A percentile compares a stretch with the other conserved stretches of the same genome.
Evolutionary conservation across 1,140 invertebrate genomes (phyloP).

Genomic region (Stegodyphus mimosarum): DNA sequence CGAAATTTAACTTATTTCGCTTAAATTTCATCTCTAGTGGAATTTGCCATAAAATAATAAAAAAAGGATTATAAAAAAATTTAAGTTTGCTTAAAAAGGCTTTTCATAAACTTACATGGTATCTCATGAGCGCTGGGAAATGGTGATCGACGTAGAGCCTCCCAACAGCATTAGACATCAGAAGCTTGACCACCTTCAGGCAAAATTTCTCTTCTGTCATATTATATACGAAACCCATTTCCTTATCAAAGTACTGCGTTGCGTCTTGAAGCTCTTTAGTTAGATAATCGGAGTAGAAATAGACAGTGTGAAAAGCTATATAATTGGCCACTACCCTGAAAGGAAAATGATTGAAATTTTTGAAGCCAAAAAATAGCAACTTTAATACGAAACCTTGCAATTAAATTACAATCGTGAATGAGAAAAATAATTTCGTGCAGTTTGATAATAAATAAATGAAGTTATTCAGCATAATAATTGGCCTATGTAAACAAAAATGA

Average conservation of each 20-base stretch:
- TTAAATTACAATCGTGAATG: too few relatives aligned
- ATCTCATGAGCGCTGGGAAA: neutral
- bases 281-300: neutral
- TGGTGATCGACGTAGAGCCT: conserved; percentile 15
- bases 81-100: neutral
- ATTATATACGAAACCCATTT: neutral
- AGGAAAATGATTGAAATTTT: neutral
- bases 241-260: too few relatives aligned
- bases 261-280: too few relatives aligned
- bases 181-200: neutral
- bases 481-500: too few relatives aligned
- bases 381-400: too few relatives aligned
- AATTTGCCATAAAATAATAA: too few relatives aligned
- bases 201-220: neutral
- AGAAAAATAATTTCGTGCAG: too few relatives aligned
- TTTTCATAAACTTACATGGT: neutral
- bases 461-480: too few relatives aligned
- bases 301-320: neutral
- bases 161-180: conserved; percentile 12
- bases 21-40: too few relatives aligned
- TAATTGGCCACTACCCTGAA: neutral
- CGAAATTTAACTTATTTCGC: too few relatives aligned
- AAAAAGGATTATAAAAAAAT: neutral
- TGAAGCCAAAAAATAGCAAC: too few relatives aligned
- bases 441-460: too few relatives aligned